phyloP scores from a whole-genome alignment of 2,113 vertebrate genomes.

The Gila orcuttii region DNA sequence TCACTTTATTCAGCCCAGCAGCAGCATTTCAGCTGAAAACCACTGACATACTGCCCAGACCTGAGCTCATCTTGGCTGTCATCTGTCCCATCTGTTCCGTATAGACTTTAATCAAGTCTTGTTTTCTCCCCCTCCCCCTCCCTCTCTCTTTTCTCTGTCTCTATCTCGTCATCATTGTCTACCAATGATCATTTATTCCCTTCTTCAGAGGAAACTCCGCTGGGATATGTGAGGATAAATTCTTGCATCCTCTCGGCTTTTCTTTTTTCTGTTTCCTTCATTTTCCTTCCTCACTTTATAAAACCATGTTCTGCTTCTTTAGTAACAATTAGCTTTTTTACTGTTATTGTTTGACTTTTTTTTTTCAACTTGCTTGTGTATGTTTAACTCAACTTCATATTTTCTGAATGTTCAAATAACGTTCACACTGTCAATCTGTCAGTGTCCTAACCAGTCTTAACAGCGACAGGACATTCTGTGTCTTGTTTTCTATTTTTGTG shows the following conservation, averaged over 20 bases:
- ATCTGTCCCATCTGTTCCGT: slow-evolving; percentile 22
- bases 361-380: slow-evolving; percentile 10
- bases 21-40: slow-evolving; percentile 22
- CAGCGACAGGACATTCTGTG: neutral
- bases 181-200: slow-evolving; percentile 60
- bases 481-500: neutral
- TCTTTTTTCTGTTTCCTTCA: slow-evolving; percentile 16
- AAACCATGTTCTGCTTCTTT: slow-evolving; percentile 6
- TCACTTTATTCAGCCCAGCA: no score
- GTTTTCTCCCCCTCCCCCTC: slow-evolving; percentile 52
- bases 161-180: slow-evolving; percentile 55
- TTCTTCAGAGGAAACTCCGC: slow-evolving; percentile 80
- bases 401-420: neutral
- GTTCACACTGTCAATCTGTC: neutral
- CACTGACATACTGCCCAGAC: slow-evolving; percentile 26
- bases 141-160: slow-evolving; percentile 46
- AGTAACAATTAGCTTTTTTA: slow-evolving; percentile 31
- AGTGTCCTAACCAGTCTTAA: neutral
- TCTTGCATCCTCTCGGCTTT: slow-evolving; percentile 61
- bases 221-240: slow-evolving; percentile 72
- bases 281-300: neutral
- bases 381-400: neutral
- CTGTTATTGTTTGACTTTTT: neutral
- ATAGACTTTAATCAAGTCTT: slow-evolving; percentile 60
- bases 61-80: slow-evolving; percentile 6